Evolutionary conservation across 2,113 vertebrate genomes (phyloP), one percentile per base, ranked within the genome.

Genomic region (Nerophis lumbriciformis): DNA sequence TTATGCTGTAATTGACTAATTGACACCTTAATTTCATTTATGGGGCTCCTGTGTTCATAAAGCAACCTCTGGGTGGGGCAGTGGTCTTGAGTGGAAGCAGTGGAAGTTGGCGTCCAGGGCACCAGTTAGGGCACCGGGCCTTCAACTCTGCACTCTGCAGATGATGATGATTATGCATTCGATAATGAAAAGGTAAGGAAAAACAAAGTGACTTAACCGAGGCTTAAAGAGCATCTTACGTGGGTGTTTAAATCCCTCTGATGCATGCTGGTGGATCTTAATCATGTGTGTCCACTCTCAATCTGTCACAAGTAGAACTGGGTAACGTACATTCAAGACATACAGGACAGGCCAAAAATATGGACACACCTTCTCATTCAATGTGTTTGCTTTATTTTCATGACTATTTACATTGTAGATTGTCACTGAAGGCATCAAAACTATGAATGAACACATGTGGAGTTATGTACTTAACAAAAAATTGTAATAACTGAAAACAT

Each of bases 1-100:
- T 90, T 90, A 90, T 71, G 81, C 84, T 69, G 61, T 91, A 91
- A 91, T 92, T 91, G 89, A 90, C 89, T 91, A 92, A 91, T 90
- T 92, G 90, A 91, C 91, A 92, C 90, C 90, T 90, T 91, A 90
- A 91, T 92, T 92, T 92, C 89, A 91, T 92, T 92, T 91, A 92
- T 90, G 85, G 87, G 87, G 87, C 89, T 88, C 89, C 84, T 90
- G 91, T 84, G 77, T 88, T 90, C 85, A 87, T 83, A 84, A 89
- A 88, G 83, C 85, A 85, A 90, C 85, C 89, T 88, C 88, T 88
- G 87, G 86, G 87, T 87, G 87, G 83, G 83, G 85, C 85, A 86
- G 87, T 84, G 85, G 88, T 85, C 82, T 81, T 87, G 81, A 79
- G 82, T 76, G 73, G 87, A 89, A 89, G 73, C 76, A 61, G 42